phyloP scores from a whole-genome alignment of 2,797 vertebrate genomes.

The Chelon auratus region DNA sequence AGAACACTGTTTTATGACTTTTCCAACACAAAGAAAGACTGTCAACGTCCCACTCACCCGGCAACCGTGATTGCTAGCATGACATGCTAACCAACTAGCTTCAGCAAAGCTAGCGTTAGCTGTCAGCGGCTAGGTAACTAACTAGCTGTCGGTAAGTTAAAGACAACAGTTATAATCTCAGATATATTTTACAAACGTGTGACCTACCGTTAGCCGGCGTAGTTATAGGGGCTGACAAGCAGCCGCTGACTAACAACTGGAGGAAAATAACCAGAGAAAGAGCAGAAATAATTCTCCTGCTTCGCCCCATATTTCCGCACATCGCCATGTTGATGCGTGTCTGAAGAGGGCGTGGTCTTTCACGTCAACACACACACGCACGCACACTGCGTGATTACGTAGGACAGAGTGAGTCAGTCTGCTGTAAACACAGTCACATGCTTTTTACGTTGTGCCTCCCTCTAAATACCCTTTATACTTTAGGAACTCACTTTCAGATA shows the following conservation, averaged over 20 bases:
- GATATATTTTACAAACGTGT: background rate
- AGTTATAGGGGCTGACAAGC: rapidly evolving
- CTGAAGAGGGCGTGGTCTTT: slow-evolving; percentile 33
- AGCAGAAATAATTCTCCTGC: slow-evolving; percentile 29
- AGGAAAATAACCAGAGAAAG: slow-evolving; percentile 61
- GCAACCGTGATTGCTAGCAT: slow-evolving; percentile 17
- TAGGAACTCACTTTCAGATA: too few relatives aligned
- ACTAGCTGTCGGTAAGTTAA: background rate
- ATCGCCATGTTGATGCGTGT: slow-evolving; percentile 79
- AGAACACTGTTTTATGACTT: background rate
- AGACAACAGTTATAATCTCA: background rate
- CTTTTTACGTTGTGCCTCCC: too few relatives aligned
- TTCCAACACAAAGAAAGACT: background rate
- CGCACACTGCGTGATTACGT: background rate
- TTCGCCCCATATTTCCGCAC: slow-evolving; percentile 46
- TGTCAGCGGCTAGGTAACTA: slow-evolving; percentile 1
- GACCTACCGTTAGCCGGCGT: rapidly evolving
- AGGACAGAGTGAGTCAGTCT: too few relatives aligned
- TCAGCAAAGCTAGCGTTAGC: slow-evolving; percentile 1
- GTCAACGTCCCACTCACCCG: slow-evolving; percentile 6
- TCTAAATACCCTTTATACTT: too few relatives aligned
- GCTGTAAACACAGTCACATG: too few relatives aligned
- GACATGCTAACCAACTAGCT: slow-evolving; percentile 27
- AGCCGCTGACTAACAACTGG: slow-evolving; percentile 41
- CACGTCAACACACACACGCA: background rate